A percentile compares a stretch with the other conserved stretches of the same genome.
Conservation (phyloP, 2,888 invertebrate species). For the Panopea generosa region DNA sequence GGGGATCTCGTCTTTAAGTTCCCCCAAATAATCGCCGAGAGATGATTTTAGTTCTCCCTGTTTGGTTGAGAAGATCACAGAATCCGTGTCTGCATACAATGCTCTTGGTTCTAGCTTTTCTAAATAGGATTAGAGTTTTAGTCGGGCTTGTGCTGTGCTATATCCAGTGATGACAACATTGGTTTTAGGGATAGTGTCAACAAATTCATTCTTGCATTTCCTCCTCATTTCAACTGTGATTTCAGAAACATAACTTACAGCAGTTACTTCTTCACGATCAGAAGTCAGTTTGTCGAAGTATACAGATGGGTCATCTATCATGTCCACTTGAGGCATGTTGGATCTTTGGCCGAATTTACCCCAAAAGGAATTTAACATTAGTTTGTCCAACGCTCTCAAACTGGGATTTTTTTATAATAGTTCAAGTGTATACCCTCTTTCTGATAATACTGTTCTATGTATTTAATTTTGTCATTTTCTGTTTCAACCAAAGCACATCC, state of each 20-base stretch:
- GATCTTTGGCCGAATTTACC: constrained; percentile 60
- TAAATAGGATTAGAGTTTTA: constrained; percentile 27
- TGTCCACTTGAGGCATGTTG: constrained; percentile 30
- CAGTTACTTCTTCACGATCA: constrained; percentile 40
- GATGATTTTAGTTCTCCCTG: constrained; percentile 24
- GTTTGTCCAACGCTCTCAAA: constrained; percentile 46
- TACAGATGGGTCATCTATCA: constrained; percentile 19
- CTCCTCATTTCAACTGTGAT: constrained; percentile 41
- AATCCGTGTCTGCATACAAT: constrained; percentile 38
- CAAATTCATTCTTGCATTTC: constrained; percentile 37
- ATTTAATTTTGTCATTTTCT: background rate
- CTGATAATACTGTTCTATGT: constrained; percentile 3
- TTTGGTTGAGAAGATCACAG: constrained; percentile 25
- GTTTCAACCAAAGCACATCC: no score
- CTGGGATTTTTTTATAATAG: constrained; percentile 28
- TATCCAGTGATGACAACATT: constrained; percentile 37
- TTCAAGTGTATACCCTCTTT: constrained; percentile 45
- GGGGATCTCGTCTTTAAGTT: constrained; percentile 47
- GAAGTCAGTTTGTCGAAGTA: constrained; percentile 47
- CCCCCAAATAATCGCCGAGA: constrained; percentile 44
- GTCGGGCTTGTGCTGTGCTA: constrained; percentile 23
- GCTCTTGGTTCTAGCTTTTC: constrained; percentile 12
- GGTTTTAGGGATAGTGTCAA: constrained; percentile 71
- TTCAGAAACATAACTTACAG: constrained; percentile 41
- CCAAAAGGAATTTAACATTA: constrained; percentile 58